Base-by-base conservation (phyloP, 2,113 vertebrate genomes). In the Grammomys dolichurus region DNA sequence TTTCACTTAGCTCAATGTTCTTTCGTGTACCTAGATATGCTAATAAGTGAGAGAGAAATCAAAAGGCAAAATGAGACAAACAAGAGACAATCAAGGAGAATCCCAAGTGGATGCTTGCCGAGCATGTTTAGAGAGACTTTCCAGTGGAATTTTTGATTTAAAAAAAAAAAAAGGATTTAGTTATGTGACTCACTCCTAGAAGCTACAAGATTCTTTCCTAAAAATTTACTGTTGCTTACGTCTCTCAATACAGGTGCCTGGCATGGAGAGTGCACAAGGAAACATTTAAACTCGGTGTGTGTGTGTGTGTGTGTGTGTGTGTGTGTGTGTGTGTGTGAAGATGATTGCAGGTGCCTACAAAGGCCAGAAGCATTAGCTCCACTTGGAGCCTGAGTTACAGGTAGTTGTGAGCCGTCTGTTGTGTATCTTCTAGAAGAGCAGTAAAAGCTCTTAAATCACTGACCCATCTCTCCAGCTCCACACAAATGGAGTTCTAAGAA, bases 311-410 rank as follows among this genome's bases (percentile, higher is more conserved):
- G 36, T 20, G 70, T 19, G 46, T 58, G n/a, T 28, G 56, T 43
- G 56, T 28, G 51, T n/a, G 19, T 13, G 19, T 13, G 33, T 3
- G 2, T 24, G 22, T 2, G 1, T 0, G 14, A 0, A 84, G n/a
- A 43, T 58, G 54, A 60, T 24, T 82, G 12, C 36, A 24, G 3
- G 7, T 31, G 22, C 24, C 13, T 63, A 63, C n/a, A 43, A 26
- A 63, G n/a, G 54, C 3, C 58, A 43, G 58, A 63, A 84, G 81
- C 58, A 63, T 46, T 3, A 26, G 24, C 63, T 85, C 40, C 0
- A 10, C n/a, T 63, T 63, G 56, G 10, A 63, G 24, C 40, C 43
- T 33, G 60, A 31, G 24, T n/a, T 56, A 22, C 51, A 81, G 78
- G 31, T 56, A 22, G 9, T 19, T 46, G 26, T 65, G 82, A 85